Percentiles rank a stretch among this genome's conserved stretches.
These are phyloP conservation scores for Ceratina calcarata DNA, from an alignment of 1,140 invertebrate species.

Conservation along the genomic window DNA sequence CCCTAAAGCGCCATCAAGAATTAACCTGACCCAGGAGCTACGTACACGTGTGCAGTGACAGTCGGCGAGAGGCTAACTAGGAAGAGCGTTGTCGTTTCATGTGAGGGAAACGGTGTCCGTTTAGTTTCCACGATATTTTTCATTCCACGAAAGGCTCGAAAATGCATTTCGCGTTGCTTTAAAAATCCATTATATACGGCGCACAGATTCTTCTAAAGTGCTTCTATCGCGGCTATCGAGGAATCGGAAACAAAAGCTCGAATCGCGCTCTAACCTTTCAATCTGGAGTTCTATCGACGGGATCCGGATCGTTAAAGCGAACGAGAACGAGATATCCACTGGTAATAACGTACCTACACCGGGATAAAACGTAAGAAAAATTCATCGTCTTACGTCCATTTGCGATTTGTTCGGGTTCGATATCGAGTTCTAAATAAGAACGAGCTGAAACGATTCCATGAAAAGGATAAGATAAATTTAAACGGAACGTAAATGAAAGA, in stretches of 20 bases:
- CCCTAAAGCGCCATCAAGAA: not conserved
- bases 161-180: too few species aligned
- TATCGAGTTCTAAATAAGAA: conserved; percentile 10
- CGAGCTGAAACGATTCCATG: not conserved
- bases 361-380: not conserved
- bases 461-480: conserved; percentile 5
- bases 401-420: not conserved
- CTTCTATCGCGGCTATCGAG: too few species aligned
- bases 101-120: not conserved
- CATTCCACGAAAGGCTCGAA: not conserved
- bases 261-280: too few species aligned
- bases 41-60: too few species aligned
- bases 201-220: too few species aligned
- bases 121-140: not conserved
- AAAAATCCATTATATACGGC: too few species aligned
- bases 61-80: too few species aligned
- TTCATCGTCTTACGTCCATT: not conserved
- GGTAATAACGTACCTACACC: not conserved
- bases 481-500: not conserved
- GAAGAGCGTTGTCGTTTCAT: too few species aligned
- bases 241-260: too few species aligned
- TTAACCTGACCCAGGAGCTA: not conserved
- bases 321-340: not conserved
- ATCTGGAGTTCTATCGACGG: not conserved
- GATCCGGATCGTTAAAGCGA: not conserved